Conservation (phyloP, 2,797 vertebrate genomes). For the Tamandua tetradactyla region DNA sequence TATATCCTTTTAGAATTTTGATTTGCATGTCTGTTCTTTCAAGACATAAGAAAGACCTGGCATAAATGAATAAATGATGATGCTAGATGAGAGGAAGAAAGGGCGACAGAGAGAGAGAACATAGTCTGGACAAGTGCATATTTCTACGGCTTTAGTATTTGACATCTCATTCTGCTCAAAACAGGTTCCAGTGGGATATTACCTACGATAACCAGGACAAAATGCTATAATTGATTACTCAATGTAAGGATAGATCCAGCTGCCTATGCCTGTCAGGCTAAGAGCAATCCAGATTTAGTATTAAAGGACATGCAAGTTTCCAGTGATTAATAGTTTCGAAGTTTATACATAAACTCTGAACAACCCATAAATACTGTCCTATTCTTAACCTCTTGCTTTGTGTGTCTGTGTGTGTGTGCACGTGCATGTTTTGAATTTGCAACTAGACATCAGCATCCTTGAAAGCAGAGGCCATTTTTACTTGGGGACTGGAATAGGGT, state of each 20-base stretch:
- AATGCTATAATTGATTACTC: constrained; percentile 9
- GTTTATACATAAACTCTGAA: not conserved
- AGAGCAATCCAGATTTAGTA: constrained; percentile 48
- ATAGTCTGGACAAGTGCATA: not conserved
- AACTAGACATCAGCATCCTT: not conserved
- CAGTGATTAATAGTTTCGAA: constrained; percentile 25
- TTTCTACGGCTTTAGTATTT: constrained; percentile 21
- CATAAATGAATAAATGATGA: not conserved
- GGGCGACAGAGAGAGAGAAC: not conserved
- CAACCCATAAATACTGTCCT: not conserved
- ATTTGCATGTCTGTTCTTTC: not conserved
- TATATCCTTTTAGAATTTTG: constrained; percentile 21
- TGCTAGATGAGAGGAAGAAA: not conserved
- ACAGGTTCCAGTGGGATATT: not conserved
- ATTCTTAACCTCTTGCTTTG: not conserved
- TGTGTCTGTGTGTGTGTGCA: not conserved
- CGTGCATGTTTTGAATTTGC: not conserved
- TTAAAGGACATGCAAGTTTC: constrained; percentile 19
- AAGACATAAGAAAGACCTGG: constrained; percentile 2
- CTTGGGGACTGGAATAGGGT: too few relatives aligned
- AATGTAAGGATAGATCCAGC: constrained; percentile 18
- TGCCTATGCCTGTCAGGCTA: constrained; percentile 28
- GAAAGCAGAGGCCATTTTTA: not conserved
- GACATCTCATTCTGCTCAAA: not conserved
- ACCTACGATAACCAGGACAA: constrained; percentile 29